These are phyloP conservation scores for Enteromius thamalakanensis DNA, from an alignment of 2,797 vertebrate genomes.

Conservation along the genomic window DNA sequence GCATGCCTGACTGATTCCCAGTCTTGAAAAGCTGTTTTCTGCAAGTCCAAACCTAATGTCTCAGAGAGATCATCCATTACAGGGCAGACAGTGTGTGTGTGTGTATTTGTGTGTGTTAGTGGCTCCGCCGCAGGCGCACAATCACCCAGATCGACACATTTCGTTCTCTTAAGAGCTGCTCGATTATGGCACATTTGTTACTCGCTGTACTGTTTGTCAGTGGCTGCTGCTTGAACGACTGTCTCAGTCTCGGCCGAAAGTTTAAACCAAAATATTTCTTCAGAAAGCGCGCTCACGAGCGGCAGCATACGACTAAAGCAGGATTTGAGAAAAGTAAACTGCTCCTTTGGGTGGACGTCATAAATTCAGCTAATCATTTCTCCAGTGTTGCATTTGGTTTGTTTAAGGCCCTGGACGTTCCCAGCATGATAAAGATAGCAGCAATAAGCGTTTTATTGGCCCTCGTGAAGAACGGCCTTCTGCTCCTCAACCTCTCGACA, in stretches of 20 bases:
- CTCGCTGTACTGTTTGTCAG: conserved; percentile 30
- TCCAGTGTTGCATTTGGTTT: conserved; percentile 75
- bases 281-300: neutral
- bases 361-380: conserved; percentile 80
- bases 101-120: too few species aligned
- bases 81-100: conserved; percentile 23
- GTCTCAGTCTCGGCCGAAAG: neutral
- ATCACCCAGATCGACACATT: conserved; percentile 25
- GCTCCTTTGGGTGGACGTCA: conserved; percentile 74
- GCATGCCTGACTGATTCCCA: conserved; percentile 66
- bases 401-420: conserved; percentile 75
- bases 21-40: conserved; percentile 63
- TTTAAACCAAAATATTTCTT: conserved; percentile 30
- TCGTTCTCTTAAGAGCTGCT: conserved; percentile 24
- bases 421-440: conserved; percentile 78
- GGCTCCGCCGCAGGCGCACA: conserved; percentile 49
- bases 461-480: conserved; percentile 72
- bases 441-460: conserved; percentile 80
- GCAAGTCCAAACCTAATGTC: conserved; percentile 65
- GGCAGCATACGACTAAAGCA: conserved; percentile 22
- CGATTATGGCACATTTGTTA: conserved; percentile 25
- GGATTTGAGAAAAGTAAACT: conserved; percentile 50
- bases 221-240: neutral
- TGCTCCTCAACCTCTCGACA: conserved; percentile 61
- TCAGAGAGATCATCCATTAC: conserved; percentile 63